Base-by-base conservation (phyloP, 2,113 vertebrate species). In the Xiphias gladius region DNA sequence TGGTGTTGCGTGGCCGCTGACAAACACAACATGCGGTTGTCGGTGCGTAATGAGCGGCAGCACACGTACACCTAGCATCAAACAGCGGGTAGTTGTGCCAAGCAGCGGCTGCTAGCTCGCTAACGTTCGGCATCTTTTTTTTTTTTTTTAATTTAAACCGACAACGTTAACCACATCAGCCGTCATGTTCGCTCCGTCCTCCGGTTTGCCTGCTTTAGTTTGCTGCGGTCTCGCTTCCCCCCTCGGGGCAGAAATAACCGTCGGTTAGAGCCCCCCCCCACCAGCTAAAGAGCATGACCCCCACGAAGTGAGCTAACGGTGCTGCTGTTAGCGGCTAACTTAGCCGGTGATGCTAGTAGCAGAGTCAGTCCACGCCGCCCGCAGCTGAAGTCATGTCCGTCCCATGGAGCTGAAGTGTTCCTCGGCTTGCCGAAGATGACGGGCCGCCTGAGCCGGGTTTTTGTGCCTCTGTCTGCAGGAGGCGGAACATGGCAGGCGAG, bases 401-500 rank as follows among this genome's bases (percentile, higher is more conserved):
- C 85, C 73, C 63, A 83, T 82, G 91, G 84, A 88, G 87, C 50
- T 84, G 79, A 84, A 73, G 88, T 2, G 82, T 37, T 57, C 54
- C 37, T 55, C 83, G 68, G 74, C 76, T 82, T 82, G 75, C 54
- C 22, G 28, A 86, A 80, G 67, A 92, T 91, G 90, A 88, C 69
- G 87, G 80, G 39, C 50, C 72, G 73, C 79, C 71, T 73, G 64
- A 64, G 57, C 64, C 71, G 50, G 50, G 46, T 66, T 78, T 75
- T 39, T 79, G 84, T 84, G 78, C 76, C 80, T 89, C 76, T 91
- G 35, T 86, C 82, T 30, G 80, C 93, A 94, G 95, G 90, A 88
- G 88, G 88, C 85, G 91, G 26, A 84, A 86, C 83, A 95, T 96
- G 95, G 94, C 95, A 52, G 77, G 88, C 24, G 75, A 77, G 65